phyloP scores from a whole-genome alignment of 37 sponge, comb jelly and placozoan genomes.

The Axinella damicornis region DNA sequence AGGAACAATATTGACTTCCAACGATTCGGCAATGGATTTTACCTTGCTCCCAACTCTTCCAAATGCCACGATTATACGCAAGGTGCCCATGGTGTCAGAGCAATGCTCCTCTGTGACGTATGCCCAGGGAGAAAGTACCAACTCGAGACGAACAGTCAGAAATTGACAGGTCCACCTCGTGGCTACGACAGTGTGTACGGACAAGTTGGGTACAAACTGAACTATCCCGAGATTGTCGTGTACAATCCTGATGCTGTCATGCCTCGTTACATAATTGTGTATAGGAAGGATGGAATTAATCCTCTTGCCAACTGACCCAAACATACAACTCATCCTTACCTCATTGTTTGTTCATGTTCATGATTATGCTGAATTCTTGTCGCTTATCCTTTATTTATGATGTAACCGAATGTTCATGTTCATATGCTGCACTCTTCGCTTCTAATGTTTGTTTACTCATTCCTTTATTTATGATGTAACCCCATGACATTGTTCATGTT shows the following conservation, averaged over 20 bases:
- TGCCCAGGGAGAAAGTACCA: constrained; percentile 65
- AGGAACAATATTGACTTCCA: constrained; percentile 62
- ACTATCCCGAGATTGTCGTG: constrained; percentile 77
- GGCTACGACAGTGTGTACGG: constrained; percentile 77
- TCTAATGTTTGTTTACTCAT: too few relatives aligned
- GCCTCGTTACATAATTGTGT: constrained; percentile 73
- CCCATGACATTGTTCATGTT: too few relatives aligned
- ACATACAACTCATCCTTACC: too few relatives aligned
- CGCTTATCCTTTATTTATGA: too few relatives aligned
- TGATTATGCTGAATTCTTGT: too few relatives aligned
- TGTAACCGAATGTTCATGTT: too few relatives aligned
- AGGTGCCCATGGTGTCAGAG: constrained; percentile 56
- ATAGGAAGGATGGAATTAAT: constrained; percentile 66
- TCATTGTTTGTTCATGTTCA: too few relatives aligned
- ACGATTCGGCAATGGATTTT: constrained; percentile 82
- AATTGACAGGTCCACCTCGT: constrained; percentile 54
- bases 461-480: too few relatives aligned
- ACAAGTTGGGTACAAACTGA: constrained; percentile 53
- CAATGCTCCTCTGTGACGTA: constrained; percentile 76
- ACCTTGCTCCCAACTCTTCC: constrained; percentile 83
- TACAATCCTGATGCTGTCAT: constrained; percentile 59
- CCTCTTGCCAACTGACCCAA: too few relatives aligned
- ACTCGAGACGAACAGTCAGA: constrained; percentile 37
- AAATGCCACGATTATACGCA: constrained; percentile 88
- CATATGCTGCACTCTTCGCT: too few relatives aligned